A percentile compares a stretch with the other conserved stretches of the same genome.
Conservation (phyloP, 2,113 vertebrate species). For the Glaucidium brasilianum region DNA sequence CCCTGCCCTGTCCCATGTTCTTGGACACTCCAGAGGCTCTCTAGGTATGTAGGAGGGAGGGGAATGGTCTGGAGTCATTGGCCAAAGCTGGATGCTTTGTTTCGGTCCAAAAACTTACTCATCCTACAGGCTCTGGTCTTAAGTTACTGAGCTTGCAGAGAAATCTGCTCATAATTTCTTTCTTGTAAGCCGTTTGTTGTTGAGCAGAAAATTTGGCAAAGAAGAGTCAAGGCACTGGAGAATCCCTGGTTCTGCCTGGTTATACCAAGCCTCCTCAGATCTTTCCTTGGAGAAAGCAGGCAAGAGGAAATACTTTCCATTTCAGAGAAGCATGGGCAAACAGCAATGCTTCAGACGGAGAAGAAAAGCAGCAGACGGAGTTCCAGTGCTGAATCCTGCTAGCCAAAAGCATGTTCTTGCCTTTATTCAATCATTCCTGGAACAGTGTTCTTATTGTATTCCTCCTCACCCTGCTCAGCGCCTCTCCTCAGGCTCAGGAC, state of each 20-base stretch:
- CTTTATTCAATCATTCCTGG: slow-evolving; percentile 60
- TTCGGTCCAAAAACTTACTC: not conserved
- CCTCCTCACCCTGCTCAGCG: not conserved
- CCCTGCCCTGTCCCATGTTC: not conserved
- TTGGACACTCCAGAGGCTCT: not conserved
- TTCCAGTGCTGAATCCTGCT: not conserved
- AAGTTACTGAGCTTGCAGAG: slow-evolving; percentile 1
- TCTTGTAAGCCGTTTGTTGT: slow-evolving; percentile 5
- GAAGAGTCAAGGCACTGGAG: not conserved
- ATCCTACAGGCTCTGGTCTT: not conserved
- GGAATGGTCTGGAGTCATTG: not conserved
- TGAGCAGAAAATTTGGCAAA: slow-evolving; percentile 34
- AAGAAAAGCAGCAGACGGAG: slow-evolving; percentile 46
- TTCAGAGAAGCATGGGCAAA: slow-evolving; percentile 54
- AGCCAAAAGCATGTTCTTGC: slow-evolving; percentile 43
- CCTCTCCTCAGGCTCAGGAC: not conserved
- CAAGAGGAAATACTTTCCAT: slow-evolving; percentile 61
- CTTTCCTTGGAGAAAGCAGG: slow-evolving; percentile 36
- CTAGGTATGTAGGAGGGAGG: not conserved
- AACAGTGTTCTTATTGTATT: slow-evolving; percentile 63
- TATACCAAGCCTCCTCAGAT: slow-evolving; percentile 48
- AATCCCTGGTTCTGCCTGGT: slow-evolving; percentile 53
- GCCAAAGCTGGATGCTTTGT: not conserved
- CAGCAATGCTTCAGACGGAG: slow-evolving; percentile 2
- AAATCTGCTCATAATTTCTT: slow-evolving; percentile 28